phyloP scores from a whole-genome alignment of 2,888 invertebrate species.

The Leucania comma region DNA sequence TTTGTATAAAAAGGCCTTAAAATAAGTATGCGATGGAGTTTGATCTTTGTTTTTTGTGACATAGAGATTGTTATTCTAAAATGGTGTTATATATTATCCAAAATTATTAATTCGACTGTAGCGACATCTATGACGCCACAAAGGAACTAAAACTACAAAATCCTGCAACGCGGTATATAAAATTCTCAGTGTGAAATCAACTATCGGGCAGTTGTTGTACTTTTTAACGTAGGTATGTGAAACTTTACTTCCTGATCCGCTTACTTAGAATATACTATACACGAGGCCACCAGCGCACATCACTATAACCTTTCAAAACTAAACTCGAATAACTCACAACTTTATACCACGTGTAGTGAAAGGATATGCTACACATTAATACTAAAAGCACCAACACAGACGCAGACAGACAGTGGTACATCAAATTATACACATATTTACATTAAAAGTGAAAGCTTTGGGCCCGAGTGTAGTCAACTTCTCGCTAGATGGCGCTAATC shows the following conservation, averaged over 20 bases:
- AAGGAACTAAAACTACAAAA: too few species aligned
- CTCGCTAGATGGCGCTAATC: too few species aligned
- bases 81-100: too few species aligned
- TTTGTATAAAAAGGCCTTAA: background rate
- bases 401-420: conserved; percentile 61
- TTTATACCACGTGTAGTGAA: conserved; percentile 32
- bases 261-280: background rate
- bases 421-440: conserved; percentile 43
- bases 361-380: conserved; percentile 63
- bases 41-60: background rate
- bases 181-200: too few species aligned
- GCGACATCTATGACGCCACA: too few species aligned
- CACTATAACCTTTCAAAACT: conserved; percentile 35
- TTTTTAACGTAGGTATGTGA: too few species aligned
- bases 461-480: too few species aligned
- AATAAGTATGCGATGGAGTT: background rate
- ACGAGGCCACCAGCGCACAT: conserved; percentile 12
- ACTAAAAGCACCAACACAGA: conserved; percentile 71
- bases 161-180: too few species aligned
- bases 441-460: conserved; percentile 1
- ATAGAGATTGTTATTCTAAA: too few species aligned
- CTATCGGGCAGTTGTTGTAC: too few species aligned
- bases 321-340: conserved; percentile 42
- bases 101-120: too few species aligned
- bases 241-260: too few species aligned